phyloP scores from a whole-genome alignment of 2,113 vertebrate genomes.

The Brachypodius melanocephalos region DNA sequence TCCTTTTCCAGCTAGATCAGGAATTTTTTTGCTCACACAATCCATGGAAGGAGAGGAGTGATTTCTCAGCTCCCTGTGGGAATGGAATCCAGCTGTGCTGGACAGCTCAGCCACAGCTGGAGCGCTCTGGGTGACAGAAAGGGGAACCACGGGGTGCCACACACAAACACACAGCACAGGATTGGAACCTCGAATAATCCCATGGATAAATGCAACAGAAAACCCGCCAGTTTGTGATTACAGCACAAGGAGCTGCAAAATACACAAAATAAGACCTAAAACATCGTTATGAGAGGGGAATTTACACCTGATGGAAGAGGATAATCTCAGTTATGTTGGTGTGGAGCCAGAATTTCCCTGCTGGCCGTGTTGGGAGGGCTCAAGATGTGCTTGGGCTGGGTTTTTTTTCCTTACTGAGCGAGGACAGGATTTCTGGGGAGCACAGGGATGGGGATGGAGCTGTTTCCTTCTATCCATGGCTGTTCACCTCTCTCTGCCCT shows the following conservation, averaged over 20 bases:
- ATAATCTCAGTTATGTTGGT: background rate
- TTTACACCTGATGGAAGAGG: background rate
- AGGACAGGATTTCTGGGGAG: background rate
- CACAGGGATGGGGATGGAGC: background rate
- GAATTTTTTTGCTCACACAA: background rate
- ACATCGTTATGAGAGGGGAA: background rate
- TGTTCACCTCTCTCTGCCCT: background rate
- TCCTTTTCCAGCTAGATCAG: background rate
- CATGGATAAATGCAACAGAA: background rate
- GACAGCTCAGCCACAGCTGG: background rate
- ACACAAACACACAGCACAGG: rapidly evolving
- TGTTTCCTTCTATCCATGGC: background rate
- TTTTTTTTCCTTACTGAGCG: background rate
- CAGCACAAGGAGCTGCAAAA: background rate
- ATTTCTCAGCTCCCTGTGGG: background rate
- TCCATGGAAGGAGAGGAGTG: background rate
- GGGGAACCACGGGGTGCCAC: background rate
- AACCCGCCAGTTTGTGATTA: background rate
- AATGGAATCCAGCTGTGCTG: background rate
- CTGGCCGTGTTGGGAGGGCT: background rate
- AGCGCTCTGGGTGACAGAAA: background rate
- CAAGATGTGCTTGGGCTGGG: background rate
- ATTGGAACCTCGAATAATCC: background rate
- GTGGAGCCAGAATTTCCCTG: background rate
- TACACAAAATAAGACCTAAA: background rate